Evolutionary conservation across 30 jellyfish, hydroid and myxozoan genomes (phyloP), one percentile per base, ranked within the genome.

Genomic region (Aurelia aurita): DNA sequence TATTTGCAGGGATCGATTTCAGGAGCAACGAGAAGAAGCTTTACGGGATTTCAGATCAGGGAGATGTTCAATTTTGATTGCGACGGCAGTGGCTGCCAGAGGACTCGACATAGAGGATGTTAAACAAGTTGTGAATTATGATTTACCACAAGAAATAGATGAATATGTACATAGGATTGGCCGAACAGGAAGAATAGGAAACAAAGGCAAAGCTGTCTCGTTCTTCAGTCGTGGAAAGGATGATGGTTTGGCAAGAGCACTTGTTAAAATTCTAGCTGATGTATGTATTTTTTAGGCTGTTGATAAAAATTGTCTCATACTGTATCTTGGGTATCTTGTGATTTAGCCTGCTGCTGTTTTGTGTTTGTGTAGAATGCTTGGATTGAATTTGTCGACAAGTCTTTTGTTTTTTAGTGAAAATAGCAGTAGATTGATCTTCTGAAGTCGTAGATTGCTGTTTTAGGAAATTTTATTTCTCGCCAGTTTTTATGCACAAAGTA

Each of bases 81-180:
- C 99, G 19, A 96, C 99, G 5, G 96, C 97, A 13, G 99, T 96
- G 16, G 99, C 99, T 20, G 99, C 99, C 15, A 93, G 99, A 20
- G 99, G 99, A 15, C 91, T 96, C 25, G 99, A 96, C 79, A 96
- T 96, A 3, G 97, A 95, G 49, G 97, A 85, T 87, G 99, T 96
- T 15, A 92, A 86, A 51, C 98, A 90, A 55, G 99, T 96, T 3
- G 85, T 96, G 78, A 96, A 96, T 64, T 96, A 83, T 64, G 99
- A 96, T 60, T 85, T 96, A 12, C 99, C 99, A 7, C 96, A 91
- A 54, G 98, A 90, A 44, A 73, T 89, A 0, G 97, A 96, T 29
- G 99, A 96, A 44, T 96, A 96, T 79, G 97, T 96, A 46, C 99
- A 96, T 61, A 77, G 98, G 46, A 96, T 96, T 60, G 99, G 99